Conservation (phyloP, 2,113 vertebrate genomes). For the Sinocyclocheilus anophthalmus region DNA sequence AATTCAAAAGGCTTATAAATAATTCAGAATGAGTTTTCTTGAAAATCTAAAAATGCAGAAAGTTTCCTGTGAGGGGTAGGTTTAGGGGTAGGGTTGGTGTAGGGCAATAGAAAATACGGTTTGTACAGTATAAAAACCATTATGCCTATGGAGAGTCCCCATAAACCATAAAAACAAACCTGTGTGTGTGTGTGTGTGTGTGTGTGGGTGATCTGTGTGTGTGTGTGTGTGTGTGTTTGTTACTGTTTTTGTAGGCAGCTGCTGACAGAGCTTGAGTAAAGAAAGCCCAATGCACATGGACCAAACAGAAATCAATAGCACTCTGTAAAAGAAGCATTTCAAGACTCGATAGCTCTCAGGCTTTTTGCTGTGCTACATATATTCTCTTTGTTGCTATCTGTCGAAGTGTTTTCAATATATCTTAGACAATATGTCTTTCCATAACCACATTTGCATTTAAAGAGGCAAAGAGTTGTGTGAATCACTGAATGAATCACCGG, state of each 20-base stretch:
- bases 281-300: not conserved
- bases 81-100: not conserved
- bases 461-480: not conserved
- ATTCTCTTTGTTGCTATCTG: not conserved
- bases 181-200: conserved; percentile 2
- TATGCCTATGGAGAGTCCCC: too few relatives aligned
- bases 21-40: too few relatives aligned
- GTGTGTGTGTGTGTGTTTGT: conserved; percentile 21
- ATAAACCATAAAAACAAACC: too few relatives aligned
- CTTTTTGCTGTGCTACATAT: not conserved
- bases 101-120: too few relatives aligned
- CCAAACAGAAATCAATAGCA: conserved; percentile 2
- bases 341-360: not conserved
- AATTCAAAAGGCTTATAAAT: too few relatives aligned
- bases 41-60: too few relatives aligned
- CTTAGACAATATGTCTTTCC: not conserved
- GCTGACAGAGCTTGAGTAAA: conserved; percentile 13
- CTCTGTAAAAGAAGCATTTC: conserved; percentile 25
- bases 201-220: too few relatives aligned
- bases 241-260: not conserved
- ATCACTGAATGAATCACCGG: not conserved
- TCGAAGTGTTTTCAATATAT: not conserved
- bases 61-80: too few relatives aligned
- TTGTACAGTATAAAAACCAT: too few relatives aligned
- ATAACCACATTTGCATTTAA: conserved; percentile 14